Evolutionary conservation across 2,113 vertebrate genomes (phyloP), one percentile per base, ranked within the genome.

Genomic region (Ranitomeya imitator): DNA sequence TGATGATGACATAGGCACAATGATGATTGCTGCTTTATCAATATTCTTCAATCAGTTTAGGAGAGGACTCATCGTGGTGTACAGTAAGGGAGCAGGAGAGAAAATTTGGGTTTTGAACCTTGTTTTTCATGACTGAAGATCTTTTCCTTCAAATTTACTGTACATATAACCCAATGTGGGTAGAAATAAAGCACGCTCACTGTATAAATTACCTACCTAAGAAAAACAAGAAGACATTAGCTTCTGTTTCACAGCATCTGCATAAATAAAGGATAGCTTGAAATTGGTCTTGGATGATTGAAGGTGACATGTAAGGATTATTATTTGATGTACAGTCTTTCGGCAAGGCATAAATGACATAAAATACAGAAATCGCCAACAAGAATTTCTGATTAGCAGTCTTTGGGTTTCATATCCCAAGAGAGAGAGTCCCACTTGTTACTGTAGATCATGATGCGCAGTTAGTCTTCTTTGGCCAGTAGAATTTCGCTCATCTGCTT

Each of bases 401-500:
- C 18, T 8, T 69, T 51, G 73, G 16, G 9, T 76, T 52, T 45
- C 37, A 18, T 4, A 51, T 21, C 45, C 26, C 37, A 51, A 37
- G 12, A 11, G n/a, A n/a, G n/a, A n/a, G 18, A 67, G 71, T 19
- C 54, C 21, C n/a, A 23, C 23, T 45, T 21, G 4, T 83, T 45
- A 23, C 10, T 51, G 19, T 1, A 51, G 31, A 19, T 67, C 61
- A 71, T 26, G 9, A 26, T 26, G 81, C 7, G 26, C 55, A 12
- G 90, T 52, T 92, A 91, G n/a, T 89, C 91, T 87, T 88, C 93
- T 80, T 82, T 93, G 57, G 93, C 93, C 79, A 96, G 90, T 31
- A 99, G 92, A 89, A 98, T 91, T 85, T 74, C 88, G 14, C 96
- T 93, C 95, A 99, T 94, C 76, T 98, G 96, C 92, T 96, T 94